A percentile compares a stretch with the other conserved stretches of the same genome.
phyloP scores from a whole-genome alignment of 2,797 vertebrate genomes.

The Sternotherus odoratus region DNA sequence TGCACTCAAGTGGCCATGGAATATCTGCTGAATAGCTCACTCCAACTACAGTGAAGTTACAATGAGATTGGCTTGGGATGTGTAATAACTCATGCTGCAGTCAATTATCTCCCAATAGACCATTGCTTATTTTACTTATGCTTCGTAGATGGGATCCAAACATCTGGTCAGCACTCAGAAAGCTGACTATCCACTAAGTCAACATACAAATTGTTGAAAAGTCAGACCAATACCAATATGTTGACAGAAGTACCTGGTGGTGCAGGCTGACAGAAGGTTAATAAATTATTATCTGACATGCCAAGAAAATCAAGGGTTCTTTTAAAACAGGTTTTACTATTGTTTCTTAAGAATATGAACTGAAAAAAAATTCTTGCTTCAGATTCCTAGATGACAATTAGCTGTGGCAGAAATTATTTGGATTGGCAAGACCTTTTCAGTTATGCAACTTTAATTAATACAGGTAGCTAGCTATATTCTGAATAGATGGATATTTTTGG shows the following conservation, averaged over 20 bases:
- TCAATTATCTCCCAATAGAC: conserved; percentile 43
- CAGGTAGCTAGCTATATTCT: background rate
- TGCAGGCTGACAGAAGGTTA: conserved; percentile 23
- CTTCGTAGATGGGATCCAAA: conserved; percentile 47
- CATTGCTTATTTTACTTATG: conserved; percentile 5
- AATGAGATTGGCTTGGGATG: conserved; percentile 21
- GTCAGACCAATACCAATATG: background rate
- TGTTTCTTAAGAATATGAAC: conserved; percentile 42
- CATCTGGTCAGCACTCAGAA: conserved; percentile 8
- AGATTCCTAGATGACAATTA: conserved; percentile 47
- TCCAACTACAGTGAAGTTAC: conserved; percentile 2
- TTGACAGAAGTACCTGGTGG: conserved; percentile 16
- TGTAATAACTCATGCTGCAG: conserved; percentile 32
- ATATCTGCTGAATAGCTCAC: background rate
- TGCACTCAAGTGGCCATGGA: background rate
- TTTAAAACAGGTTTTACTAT: conserved; percentile 25
- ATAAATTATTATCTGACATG: conserved; percentile 39
- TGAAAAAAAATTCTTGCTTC: conserved; percentile 47
- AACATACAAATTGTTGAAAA: background rate
- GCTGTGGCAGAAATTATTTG: conserved; percentile 54
- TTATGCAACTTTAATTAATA: conserved; percentile 20
- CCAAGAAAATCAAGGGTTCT: conserved; percentile 1
- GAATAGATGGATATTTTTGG: conserved; percentile 33
- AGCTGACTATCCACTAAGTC: background rate
- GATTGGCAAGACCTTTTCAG: conserved; percentile 27